phyloP scores from a whole-genome alignment of 2,113 vertebrate genomes.

The Merops nubicus region DNA sequence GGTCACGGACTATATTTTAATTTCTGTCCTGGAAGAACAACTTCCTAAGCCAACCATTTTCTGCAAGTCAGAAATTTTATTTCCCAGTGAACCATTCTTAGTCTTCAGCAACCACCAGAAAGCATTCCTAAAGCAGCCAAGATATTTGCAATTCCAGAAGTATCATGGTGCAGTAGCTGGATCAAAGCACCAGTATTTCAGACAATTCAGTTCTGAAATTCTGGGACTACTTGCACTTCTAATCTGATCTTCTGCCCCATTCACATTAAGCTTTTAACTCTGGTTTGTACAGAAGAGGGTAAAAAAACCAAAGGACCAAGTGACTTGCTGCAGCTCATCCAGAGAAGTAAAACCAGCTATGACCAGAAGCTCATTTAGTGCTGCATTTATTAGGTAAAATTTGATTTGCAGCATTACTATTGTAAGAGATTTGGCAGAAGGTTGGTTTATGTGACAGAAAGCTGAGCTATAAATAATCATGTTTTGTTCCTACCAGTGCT shows the following conservation, averaged over 20 bases:
- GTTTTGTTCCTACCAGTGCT: constrained; percentile 24
- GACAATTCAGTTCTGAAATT: background rate
- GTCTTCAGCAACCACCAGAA: background rate
- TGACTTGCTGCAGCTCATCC: background rate
- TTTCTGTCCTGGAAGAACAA: background rate
- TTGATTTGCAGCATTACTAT: background rate
- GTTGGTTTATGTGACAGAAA: background rate
- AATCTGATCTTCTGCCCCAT: background rate
- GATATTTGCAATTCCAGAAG: background rate
- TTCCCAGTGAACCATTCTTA: background rate
- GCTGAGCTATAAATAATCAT: constrained; percentile 25
- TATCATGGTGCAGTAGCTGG: background rate
- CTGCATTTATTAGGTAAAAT: background rate
- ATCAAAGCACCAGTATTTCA: background rate
- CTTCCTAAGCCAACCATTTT: background rate
- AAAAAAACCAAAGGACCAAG: background rate
- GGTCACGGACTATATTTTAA: background rate
- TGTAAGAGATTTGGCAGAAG: background rate
- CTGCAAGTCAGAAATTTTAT: background rate
- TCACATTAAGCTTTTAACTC: background rate
- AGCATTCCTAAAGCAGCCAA: background rate
- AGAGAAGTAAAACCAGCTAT: background rate
- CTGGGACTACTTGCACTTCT: background rate
- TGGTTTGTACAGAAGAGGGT: background rate
- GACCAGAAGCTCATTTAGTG: background rate